Evolutionary conservation across 2,888 invertebrate genomes (phyloP).

Genomic region (Archaeoteleia sp.): DNA sequence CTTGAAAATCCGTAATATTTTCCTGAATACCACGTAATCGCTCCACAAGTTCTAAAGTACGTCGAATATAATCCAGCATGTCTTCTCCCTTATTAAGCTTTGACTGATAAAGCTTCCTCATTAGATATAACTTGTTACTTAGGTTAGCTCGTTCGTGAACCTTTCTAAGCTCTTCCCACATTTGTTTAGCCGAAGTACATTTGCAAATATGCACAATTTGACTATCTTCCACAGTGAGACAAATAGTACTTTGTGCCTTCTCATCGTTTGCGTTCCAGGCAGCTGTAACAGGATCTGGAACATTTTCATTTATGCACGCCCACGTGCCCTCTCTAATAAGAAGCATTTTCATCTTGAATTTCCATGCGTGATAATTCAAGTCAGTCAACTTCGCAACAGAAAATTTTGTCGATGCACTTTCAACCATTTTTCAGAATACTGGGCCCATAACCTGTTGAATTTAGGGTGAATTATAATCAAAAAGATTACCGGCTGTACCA

Average conservation of each 20-base stretch:
- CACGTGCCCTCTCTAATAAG: constrained; percentile 43
- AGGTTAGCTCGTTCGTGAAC: neutral
- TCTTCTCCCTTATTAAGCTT: constrained; percentile 17
- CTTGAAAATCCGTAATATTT: constrained; percentile 30
- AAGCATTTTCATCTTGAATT: constrained; percentile 38
- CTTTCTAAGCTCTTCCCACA: constrained; percentile 5
- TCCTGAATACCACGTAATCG: constrained; percentile 46
- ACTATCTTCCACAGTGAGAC: constrained; percentile 30
- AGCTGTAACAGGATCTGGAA: constrained; percentile 8
- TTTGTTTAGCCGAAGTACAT: constrained; percentile 12
- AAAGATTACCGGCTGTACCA: too few relatives aligned
- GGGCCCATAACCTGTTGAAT: constrained; percentile 25
- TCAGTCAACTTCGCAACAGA: constrained; percentile 33
- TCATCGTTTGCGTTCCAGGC: constrained; percentile 36
- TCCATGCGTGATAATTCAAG: constrained; percentile 44
- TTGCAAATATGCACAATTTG: constrained; percentile 25
- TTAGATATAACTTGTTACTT: neutral
- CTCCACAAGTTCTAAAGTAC: constrained; percentile 21
- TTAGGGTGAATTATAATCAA: too few relatives aligned
- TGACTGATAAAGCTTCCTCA: neutral
- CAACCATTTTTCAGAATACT: constrained; percentile 1
- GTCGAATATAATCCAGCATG: constrained; percentile 45
- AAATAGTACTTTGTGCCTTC: constrained; percentile 24
- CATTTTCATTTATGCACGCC: constrained; percentile 20
- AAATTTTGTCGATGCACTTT: neutral